phyloP scores from a whole-genome alignment of 2,797 vertebrate genomes.

The Sciaenops ocellatus region DNA sequence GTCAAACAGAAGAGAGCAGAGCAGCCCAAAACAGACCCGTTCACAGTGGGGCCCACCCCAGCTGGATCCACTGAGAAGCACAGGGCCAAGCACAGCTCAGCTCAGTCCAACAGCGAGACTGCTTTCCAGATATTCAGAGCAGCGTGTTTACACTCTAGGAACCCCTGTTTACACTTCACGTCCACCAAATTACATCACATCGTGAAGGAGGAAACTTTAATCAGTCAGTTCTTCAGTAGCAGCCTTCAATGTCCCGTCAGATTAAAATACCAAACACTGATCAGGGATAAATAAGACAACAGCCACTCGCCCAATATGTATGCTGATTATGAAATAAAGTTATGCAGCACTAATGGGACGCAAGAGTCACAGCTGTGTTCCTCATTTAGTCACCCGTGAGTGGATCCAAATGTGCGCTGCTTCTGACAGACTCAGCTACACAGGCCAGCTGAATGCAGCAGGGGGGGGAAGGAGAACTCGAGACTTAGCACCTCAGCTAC shows the following conservation, averaged over 20 bases:
- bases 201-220: conserved; percentile 59
- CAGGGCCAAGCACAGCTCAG: conserved; percentile 57
- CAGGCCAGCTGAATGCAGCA: conserved; percentile 37
- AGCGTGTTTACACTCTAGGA: conserved; percentile 73
- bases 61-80: conserved; percentile 48
- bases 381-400: conserved; percentile 50
- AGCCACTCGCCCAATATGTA: conserved; percentile 33
- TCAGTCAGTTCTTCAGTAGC: conserved; percentile 65
- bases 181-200: conserved; percentile 76
- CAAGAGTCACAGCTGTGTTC: conserved; percentile 58
- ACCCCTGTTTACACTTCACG: conserved; percentile 71
- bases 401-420: conserved; percentile 62
- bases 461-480: conserved; percentile 24
- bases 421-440: conserved; percentile 38
- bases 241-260: conserved; percentile 28
- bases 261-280: conserved; percentile 60
- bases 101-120: conserved; percentile 46
- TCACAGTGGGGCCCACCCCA: conserved; percentile 47
- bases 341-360: conserved; percentile 58
- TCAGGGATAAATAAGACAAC: conserved; percentile 56
- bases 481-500: conserved; percentile 50
- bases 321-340: conserved; percentile 56
- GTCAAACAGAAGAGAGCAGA: conserved; percentile 36
- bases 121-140: conserved; percentile 68
- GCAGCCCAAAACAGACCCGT: conserved; percentile 38